Base-by-base conservation (phyloP, 2,797 vertebrate species). In the Poeciliopsis paucimaculata region DNA sequence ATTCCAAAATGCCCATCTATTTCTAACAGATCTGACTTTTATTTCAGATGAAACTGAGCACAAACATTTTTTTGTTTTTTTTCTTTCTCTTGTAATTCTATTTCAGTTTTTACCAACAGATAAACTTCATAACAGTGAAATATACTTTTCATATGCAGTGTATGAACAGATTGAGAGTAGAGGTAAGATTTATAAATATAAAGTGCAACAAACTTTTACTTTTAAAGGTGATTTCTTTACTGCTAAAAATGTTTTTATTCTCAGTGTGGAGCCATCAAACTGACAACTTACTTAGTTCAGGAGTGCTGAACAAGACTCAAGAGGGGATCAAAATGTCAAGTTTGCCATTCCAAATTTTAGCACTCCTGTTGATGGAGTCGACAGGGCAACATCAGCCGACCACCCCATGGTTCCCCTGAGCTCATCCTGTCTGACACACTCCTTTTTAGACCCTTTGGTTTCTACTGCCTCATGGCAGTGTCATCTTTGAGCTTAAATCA, bases 271-370 rank as follows among this genome's bases (percentile, higher is more conserved):
- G 64, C 82, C 83, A 80, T 88, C 84, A 87, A 84, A 88, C 76
- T 91, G 90, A 90, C 90, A 87, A 80, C 87, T 85, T 49, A 28
- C 82, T 82, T 77, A 71, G 74, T 73, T 79, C 73, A 74, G 51
- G 53, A 80, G 77, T 81, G 76, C 76, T 78, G 72, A 85, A 77
- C 64, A 85, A 84, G 23, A 60, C 88, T 84, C 86, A 53, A 62
- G 80, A 87, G 81, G 43, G 85, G 79, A 88, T 91, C 85, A 89
- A 82, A 89, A 87, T 83, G 79, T 89, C 81, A 83, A 75, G 77
- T 89, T 87, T 88, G 90, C 83, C 84, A 86, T 89, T 89, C 87
- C 74, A 82, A 20, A 88, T 89, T 88, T 83, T 77, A 83, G 64
- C 83, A 82, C 80, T 83, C 47, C n/a, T 84, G 83, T 86, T 86